A percentile compares a stretch with the other conserved stretches of the same genome.
Evolutionary conservation across 2,888 invertebrate species (phyloP).

Genomic region (Seladonia tumulorum): DNA sequence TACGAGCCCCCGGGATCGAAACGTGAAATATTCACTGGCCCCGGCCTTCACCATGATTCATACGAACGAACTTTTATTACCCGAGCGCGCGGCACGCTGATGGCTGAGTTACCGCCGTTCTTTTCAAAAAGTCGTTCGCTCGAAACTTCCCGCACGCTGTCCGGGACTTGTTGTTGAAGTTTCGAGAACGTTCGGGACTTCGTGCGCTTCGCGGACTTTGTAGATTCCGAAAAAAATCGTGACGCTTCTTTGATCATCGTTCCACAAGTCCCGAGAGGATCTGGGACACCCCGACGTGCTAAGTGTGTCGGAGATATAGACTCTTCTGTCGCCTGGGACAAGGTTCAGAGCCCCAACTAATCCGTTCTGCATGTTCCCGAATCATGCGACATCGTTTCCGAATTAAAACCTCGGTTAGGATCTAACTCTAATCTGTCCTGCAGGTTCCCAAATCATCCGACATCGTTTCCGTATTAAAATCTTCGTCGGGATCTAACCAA

Average conservation of each 20-base stretch:
- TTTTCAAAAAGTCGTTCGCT: constrained; percentile 14
- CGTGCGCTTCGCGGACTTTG: neutral
- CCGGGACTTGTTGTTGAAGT: neutral
- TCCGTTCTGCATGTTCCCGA: neutral
- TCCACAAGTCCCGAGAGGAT: neutral
- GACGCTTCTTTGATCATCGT: neutral
- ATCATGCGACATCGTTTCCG: neutral
- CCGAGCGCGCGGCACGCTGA: neutral
- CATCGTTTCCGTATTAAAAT: neutral
- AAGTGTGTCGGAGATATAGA: constrained; percentile 2
- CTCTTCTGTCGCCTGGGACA: neutral
- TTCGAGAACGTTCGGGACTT: neutral
- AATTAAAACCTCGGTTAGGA: neutral
- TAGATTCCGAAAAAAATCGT: neutral
- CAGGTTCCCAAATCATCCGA: neutral
- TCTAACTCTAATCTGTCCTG: neutral
- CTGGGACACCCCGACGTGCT: neutral
- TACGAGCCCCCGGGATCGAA: constrained; percentile 6
- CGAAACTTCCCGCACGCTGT: constrained; percentile 9
- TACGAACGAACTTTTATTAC: constrained; percentile 12
- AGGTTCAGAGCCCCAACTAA: neutral
- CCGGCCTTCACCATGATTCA: constrained; percentile 3
- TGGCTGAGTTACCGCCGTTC: constrained; percentile 1
- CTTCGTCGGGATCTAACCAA: neutral
- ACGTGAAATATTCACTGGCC: constrained; percentile 17